Evolutionary conservation across 2,888 invertebrate species (phyloP), one percentile per base, ranked within the genome.

Genomic region (Drosophila nr. perissopoda): DNA sequence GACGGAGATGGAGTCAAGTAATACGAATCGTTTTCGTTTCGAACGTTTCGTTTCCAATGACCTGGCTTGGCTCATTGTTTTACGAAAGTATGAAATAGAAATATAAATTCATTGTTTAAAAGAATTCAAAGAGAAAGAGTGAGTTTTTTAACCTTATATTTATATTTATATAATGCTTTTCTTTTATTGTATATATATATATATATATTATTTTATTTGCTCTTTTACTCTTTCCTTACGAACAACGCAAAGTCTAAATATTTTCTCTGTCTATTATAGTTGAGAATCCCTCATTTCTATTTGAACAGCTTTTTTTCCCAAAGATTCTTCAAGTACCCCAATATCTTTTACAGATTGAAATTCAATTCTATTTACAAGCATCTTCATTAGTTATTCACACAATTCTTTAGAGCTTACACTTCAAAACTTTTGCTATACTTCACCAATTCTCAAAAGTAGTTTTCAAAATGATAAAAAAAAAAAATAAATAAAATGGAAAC

Each of bases 311-410:
- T 13, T 29, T 27, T 18, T 25, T 11, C 5, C 11, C 0, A 33
- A 52, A 29, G 11, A 10, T 42, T 65, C 27, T 31, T 18, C 21
- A 72, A 70, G 58, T 63, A 62, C 53, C 25, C 42, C 51, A 66
- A 72, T 81, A 81, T 81, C 57, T 66, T 48, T 70, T 62, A 75
- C 65, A 70, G 18, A 69, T 74, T 79, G 48, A 42, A 71, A 72
- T 74, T 59, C 49, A 40, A 67, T 67, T 52, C 49, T 33, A 25
- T 46, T 27, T 49, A 27, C 49, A 61, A 68, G 67, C 76, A 69
- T 40, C 76, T 81, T 78, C 76, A 78, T 80, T 78, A 78, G 76
- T 71, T 71, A 78, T 78, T 63, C 76, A 78, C 76, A 71, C 78
- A 78, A 49, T 63, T 48, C 63, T 79, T 62, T 51, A 57, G 51